Evolutionary conservation across 2,888 invertebrate genomes (phyloP), one percentile per base, ranked within the genome.

Genomic region (Endotricha flammealis): DNA sequence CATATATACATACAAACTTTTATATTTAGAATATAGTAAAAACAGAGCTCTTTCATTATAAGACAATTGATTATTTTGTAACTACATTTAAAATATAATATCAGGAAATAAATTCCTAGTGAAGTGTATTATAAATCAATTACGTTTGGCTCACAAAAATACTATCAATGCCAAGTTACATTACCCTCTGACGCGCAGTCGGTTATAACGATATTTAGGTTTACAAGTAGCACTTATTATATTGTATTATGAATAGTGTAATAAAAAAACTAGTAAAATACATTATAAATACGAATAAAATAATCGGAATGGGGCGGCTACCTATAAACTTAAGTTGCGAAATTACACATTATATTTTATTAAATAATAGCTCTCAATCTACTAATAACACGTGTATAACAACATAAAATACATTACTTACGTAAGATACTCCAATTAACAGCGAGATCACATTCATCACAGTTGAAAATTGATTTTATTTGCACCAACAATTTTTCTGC

Each of bases 371-470:
- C 20, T 4, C 6, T 4, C 20, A 8, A 20, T 4, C 6, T 6
- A 6, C n/a, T 6, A 20, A 7, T 6, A 2, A 20, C 6, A 4
- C 7, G n/a, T 68, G 64, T 76, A 71, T 72, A 68, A 66, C 44
- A 76, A 72, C 63, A 73, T 67, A 68, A 64, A 61, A 52, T 40
- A 46, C 53, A 64, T 62, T 80, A 85, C 85, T 85, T 83, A 85
- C 85, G 74, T 82, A 83, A 85, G 68, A 74, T 57, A 66, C 66
- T 64, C 52, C 69, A 74, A 82, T 73, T 79, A 77, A 71, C 62
- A 75, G 64, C 62, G 58, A 60, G 63, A 69, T 73, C 68, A 73
- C 64, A 69, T 77, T 75, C 77, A 82, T 75, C 69, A 72, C 74
- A 77, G 58, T 60, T 49, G 8, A 47, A 66, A 76, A 76, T 71